Percentiles rank a stretch among this genome's conserved stretches.
phyloP scores from a whole-genome alignment of 2,113 vertebrate genomes.

The Hippolais icterina region DNA sequence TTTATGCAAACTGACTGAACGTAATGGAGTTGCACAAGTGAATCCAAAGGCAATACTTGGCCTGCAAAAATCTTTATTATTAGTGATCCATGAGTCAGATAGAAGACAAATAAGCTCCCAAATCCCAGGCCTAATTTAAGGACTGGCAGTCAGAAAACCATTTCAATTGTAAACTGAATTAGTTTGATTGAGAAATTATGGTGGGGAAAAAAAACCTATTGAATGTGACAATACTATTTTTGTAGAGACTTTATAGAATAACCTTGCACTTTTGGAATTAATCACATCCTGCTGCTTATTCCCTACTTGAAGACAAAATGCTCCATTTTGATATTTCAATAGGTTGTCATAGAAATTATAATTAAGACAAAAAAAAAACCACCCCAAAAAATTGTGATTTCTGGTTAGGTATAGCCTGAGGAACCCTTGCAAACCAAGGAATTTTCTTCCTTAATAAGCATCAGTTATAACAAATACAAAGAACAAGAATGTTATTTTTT shows the following conservation, averaged over 20 bases:
- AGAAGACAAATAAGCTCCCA: slow-evolving; percentile 12
- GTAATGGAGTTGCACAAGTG: not conserved
- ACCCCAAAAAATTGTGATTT: not conserved
- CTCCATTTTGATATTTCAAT: slow-evolving; percentile 6
- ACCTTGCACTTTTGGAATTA: not conserved
- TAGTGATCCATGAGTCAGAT: not conserved
- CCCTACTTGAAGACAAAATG: slow-evolving; percentile 27
- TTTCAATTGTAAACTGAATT: slow-evolving; percentile 3
- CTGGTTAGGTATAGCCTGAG: not conserved
- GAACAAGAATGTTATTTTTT: not conserved
- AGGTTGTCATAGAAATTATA: slow-evolving; percentile 42
- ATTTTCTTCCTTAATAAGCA: not conserved
- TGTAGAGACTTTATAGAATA: not conserved
- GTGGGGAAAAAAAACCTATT: not conserved
- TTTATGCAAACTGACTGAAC: slow-evolving; percentile 17
- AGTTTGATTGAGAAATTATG: slow-evolving; percentile 30
- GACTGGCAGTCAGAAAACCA: not conserved
- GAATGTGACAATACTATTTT: not conserved
- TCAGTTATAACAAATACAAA: not conserved
- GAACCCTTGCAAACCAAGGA: not conserved
- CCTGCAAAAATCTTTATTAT: slow-evolving; percentile 24
- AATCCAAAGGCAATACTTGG: not conserved
- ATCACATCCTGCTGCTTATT: not conserved
- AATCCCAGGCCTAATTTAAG: not conserved
- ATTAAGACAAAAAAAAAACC: not conserved